Evolutionary conservation across 2,113 vertebrate genomes (phyloP).

Genomic region (Datnioides undecimradiatus): DNA sequence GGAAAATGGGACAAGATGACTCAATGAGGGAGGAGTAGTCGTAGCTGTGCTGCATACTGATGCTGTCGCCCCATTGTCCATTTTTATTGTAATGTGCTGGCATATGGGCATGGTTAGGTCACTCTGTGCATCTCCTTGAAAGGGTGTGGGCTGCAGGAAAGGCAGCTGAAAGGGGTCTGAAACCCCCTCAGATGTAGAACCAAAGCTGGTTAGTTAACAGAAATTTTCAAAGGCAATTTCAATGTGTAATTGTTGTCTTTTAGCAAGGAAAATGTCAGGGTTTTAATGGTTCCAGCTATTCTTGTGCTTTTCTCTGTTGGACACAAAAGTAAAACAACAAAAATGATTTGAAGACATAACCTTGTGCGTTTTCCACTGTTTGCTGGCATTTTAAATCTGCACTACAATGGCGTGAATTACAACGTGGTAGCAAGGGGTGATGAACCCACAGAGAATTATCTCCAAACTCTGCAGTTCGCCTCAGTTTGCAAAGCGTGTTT

Average conservation of each 20-base stretch:
- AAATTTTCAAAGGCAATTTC: neutral
- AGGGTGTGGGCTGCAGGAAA: neutral
- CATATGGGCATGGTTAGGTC: neutral
- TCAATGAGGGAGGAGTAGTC: slow-evolving; percentile 31
- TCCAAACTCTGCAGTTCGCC: no score
- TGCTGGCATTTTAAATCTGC: slow-evolving; percentile 7
- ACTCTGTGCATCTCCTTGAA: neutral
- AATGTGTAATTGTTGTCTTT: neutral
- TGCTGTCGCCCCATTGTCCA: slow-evolving; percentile 20
- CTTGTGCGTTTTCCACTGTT: neutral
- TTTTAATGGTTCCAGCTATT: neutral
- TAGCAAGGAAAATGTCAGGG: neutral
- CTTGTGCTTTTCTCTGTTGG: neutral
- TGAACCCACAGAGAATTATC: no score
- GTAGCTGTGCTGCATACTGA: slow-evolving; percentile 27
- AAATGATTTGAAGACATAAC: neutral
- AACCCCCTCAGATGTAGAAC: neutral
- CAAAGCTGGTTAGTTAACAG: neutral
- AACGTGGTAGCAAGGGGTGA: neutral
- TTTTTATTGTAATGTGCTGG: slow-evolving; percentile 34
- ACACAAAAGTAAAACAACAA: neutral
- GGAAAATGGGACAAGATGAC: slow-evolving; percentile 19
- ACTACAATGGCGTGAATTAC: neutral
- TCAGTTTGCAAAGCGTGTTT: no score
- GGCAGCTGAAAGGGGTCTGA: neutral